phyloP scores from a whole-genome alignment of 2,113 vertebrate genomes.

The Leptobrachium ailaonicum region DNA sequence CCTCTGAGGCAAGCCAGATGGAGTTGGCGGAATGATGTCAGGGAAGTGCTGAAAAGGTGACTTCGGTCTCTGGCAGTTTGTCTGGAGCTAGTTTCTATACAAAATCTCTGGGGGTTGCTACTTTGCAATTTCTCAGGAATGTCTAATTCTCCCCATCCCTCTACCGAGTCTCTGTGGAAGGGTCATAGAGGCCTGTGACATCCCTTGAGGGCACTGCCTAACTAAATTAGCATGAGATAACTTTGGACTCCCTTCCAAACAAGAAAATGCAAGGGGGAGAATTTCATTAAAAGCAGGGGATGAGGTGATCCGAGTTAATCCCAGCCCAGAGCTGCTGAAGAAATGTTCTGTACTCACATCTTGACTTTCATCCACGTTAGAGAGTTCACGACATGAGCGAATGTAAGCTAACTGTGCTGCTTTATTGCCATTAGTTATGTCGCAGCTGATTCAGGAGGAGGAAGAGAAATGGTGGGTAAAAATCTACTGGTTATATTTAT shows the following conservation, averaged over 20 bases:
- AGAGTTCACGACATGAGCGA: conserved; percentile 65
- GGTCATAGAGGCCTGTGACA: conserved; percentile 80
- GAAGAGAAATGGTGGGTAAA: conserved; percentile 8
- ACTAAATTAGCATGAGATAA: conserved; percentile 88
- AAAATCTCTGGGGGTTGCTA: conserved; percentile 74
- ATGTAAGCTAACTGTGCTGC: conserved; percentile 61
- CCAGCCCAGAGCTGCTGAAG: conserved; percentile 74
- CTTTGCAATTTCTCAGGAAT: conserved; percentile 85
- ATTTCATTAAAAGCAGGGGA: conserved; percentile 87
- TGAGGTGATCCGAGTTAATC: conserved; percentile 82
- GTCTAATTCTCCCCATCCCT: conserved; percentile 78
- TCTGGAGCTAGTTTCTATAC: conserved; percentile 76
- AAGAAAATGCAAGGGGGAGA: conserved; percentile 77
- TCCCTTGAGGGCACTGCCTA: conserved; percentile 81
- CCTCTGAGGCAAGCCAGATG: conserved; percentile 76
- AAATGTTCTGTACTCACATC: conserved; percentile 66
- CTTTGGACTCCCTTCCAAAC: conserved; percentile 80
- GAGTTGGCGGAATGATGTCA: conserved; percentile 71
- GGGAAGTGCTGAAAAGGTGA: conserved; percentile 82
- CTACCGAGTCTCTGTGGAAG: conserved; percentile 71
- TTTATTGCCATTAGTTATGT: conserved; percentile 68
- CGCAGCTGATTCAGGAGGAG: conserved; percentile 46
- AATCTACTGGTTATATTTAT: conserved; percentile 3
- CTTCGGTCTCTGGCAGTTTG: conserved; percentile 74
- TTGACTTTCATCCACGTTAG: conserved; percentile 63